phyloP scores from a whole-genome alignment of 2,113 vertebrate species.

The Panthera tigris region DNA sequence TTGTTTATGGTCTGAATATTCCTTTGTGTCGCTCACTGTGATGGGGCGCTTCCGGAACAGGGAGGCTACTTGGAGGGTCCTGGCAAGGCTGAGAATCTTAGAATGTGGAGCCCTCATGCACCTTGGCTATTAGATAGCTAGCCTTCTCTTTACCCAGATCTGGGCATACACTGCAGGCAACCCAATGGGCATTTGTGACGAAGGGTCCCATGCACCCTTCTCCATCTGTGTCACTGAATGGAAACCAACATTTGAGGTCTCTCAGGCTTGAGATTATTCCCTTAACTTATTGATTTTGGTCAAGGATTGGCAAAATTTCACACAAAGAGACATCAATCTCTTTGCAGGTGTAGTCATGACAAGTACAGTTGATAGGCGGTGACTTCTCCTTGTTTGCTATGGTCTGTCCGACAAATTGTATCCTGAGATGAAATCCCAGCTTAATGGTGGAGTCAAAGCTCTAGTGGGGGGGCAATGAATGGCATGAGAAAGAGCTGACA shows the following conservation, averaged over 20 bases:
- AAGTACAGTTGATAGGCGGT: neutral
- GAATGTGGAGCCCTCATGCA: rapidly evolving
- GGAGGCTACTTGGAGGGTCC: neutral
- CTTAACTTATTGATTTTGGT: neutral
- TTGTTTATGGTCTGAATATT: neutral
- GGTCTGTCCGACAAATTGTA: neutral
- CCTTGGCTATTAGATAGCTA: neutral
- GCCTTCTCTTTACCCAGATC: rapidly evolving
- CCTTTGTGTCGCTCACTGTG: neutral
- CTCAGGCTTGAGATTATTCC: neutral
- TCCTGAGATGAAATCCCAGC: neutral
- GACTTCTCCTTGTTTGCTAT: neutral
- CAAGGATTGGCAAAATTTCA: neutral
- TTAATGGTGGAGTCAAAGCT: neutral
- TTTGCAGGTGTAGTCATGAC: neutral
- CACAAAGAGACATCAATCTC: neutral
- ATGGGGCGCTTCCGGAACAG: rapidly evolving
- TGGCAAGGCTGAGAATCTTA: neutral
- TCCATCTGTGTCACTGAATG: rapidly evolving
- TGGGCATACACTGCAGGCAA: rapidly evolving
- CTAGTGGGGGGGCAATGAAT: neutral
- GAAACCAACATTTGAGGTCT: neutral
- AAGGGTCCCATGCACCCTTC: neutral
- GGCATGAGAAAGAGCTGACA: neutral
- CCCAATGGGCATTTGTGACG: rapidly evolving